These are phyloP conservation scores for Chironomus tepperi DNA, from an alignment of 1,140 invertebrate species.

Conservation along the genomic window DNA sequence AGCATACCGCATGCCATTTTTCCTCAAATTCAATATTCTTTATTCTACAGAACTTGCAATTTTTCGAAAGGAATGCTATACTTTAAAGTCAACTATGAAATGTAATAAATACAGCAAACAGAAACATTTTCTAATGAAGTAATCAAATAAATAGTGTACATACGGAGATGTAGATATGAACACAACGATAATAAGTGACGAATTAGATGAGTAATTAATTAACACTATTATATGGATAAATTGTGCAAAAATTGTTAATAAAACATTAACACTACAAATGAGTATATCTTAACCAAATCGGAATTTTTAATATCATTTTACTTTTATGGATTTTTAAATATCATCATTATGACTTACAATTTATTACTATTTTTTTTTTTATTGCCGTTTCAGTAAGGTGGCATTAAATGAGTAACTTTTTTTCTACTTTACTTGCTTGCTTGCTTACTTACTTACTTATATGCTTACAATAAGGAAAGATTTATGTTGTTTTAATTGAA, in stretches of 20 bases:
- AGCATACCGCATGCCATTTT: neutral
- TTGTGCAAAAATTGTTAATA: neutral
- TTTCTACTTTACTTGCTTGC: too few species aligned
- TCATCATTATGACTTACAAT: neutral
- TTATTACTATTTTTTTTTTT: neutral
- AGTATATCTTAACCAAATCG: constrained; percentile 5
- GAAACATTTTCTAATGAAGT: neutral
- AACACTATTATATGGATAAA: neutral
- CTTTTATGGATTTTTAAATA: constrained; percentile 15
- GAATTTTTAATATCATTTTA: constrained; percentile 1
- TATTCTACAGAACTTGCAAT: too few species aligned
- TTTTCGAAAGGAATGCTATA: too few species aligned
- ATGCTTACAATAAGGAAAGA: neutral
- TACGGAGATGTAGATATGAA: neutral
- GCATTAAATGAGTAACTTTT: neutral
- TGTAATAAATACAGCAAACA: neutral
- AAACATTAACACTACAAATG: neutral
- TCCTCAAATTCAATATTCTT: neutral
- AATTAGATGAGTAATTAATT: constrained; percentile 1
- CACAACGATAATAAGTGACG: neutral
- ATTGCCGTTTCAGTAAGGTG: neutral
- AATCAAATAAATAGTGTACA: neutral
- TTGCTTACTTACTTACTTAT: too few species aligned
- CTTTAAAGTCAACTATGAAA: too few species aligned
- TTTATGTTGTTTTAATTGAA: constrained; percentile 20